Base-by-base conservation (phyloP, 2,888 invertebrate genomes). In the Arrhopalites spinosus region DNA sequence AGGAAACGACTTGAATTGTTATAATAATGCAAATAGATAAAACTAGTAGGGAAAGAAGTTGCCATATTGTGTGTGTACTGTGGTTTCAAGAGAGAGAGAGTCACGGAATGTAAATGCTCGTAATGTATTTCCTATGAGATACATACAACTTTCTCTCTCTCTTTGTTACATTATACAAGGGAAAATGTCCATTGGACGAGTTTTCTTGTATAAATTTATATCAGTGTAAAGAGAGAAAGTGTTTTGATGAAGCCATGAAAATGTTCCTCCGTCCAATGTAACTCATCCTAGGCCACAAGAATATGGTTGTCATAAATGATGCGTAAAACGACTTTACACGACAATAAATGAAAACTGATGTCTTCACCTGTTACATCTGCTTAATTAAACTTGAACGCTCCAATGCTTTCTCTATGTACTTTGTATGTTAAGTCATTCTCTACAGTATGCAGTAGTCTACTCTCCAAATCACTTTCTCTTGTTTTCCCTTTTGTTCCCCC, bases 311-410 rank as follows among this genome's bases (percentile, higher is more conserved):
- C 29, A 69, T 69, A 53, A 68, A 69, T 69, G 69, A 53, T 5
- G 50, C 69, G 69, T 69, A 69, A 69, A 69, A 50, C 53, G 27
- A 53, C 67, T 68, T 68, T 68, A 68, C 67, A 68, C 67, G 50
- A 53, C 69, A 69, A 53, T 27, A 53, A 50, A 53, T 69, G 53
- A 69, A 27, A 69, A 50, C 53, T 69, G 15, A 69, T 17, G 53
- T 69, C 69, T 20, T 69, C 69, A 69, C 69, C 69, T 69, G 69
- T 69, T 69, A 69, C 69, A 53, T 53, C 69, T 69, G 53, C 69
- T 50, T 69, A 69, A 69, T 69, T 69, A 69, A 50, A 50, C 69
- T 50, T 53, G 47, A 53, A 50, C 30, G 53, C 25, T 13, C 69
- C 53, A 53, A 47, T 53, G 47, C 50, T 7, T 68, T 69, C 50